Evolutionary conservation across 2,888 invertebrate species (phyloP).

Genomic region (Tiliacea aurago): DNA sequence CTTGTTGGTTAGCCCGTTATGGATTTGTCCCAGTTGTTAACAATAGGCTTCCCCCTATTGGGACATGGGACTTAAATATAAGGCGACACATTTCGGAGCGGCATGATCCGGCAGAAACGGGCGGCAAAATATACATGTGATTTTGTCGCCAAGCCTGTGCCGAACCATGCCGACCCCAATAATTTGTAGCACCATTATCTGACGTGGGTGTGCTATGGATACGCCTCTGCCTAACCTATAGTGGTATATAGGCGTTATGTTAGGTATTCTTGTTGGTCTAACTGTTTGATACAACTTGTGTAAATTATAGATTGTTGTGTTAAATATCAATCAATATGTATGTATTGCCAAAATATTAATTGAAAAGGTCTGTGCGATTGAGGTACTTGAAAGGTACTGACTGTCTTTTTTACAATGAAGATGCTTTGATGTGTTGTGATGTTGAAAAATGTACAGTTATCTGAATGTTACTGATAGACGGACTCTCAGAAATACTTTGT

Average conservation of each 20-base stretch:
- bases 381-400: conserved; percentile 53
- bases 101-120: not conserved
- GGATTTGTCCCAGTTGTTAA: not conserved
- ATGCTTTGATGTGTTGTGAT: conserved; percentile 64
- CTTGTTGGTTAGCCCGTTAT: conserved; percentile 3
- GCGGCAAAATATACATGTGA: not conserved
- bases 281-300: conserved; percentile 41
- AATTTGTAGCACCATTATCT: not conserved
- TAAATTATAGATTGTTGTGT: conserved; percentile 53
- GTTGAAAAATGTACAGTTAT: conserved; percentile 63
- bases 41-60: not conserved
- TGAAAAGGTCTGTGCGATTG: conserved; percentile 55
- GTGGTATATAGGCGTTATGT: not conserved
- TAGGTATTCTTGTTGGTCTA: conserved; percentile 31
- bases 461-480: conserved; percentile 65
- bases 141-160: not conserved
- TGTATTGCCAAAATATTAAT: conserved; percentile 59
- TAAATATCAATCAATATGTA: conserved; percentile 49
- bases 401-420: conserved; percentile 66
- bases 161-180: not conserved
- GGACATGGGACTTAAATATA: conserved; percentile 1
- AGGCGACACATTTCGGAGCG: not conserved
- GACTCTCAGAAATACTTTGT: conserved; percentile 71
- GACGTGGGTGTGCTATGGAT: not conserved
- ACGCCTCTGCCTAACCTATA: not conserved